Evolutionary conservation across 2,113 vertebrate genomes (phyloP).

Genomic region (Circaetus cinerascens): DNA sequence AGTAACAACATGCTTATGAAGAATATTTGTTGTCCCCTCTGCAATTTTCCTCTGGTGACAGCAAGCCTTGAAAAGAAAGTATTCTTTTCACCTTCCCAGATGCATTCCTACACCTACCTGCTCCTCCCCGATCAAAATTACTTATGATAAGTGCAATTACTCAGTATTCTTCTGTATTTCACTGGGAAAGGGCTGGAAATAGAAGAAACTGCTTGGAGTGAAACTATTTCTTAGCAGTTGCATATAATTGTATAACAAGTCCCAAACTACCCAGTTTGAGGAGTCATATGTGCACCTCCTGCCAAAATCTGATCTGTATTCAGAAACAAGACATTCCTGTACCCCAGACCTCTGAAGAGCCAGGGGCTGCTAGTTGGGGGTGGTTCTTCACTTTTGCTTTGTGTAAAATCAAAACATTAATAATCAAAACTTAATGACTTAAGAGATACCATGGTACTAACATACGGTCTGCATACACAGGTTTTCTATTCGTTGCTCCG

Average conservation of each 20-base stretch:
- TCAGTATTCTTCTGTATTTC: not conserved
- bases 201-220: not conserved
- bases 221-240: not conserved
- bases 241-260: not conserved
- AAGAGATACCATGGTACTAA: not conserved
- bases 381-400: not conserved
- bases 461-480: not conserved
- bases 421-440: not conserved
- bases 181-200: not conserved
- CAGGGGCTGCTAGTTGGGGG: not conserved
- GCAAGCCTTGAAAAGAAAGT: not conserved
- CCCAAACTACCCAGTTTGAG: not conserved
- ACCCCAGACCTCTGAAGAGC: not conserved
- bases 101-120: not conserved
- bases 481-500: not conserved
- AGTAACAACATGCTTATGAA: not conserved
- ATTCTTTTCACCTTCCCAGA: not conserved
- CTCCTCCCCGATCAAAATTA: not conserved
- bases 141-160: not conserved
- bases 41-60: not conserved
- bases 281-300: not conserved
- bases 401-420: not conserved
- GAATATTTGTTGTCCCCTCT: not conserved
- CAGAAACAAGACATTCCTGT: not conserved
- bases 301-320: not conserved